Conservation (phyloP, 2,113 vertebrate genomes). For the Podarcis raffonei region DNA sequence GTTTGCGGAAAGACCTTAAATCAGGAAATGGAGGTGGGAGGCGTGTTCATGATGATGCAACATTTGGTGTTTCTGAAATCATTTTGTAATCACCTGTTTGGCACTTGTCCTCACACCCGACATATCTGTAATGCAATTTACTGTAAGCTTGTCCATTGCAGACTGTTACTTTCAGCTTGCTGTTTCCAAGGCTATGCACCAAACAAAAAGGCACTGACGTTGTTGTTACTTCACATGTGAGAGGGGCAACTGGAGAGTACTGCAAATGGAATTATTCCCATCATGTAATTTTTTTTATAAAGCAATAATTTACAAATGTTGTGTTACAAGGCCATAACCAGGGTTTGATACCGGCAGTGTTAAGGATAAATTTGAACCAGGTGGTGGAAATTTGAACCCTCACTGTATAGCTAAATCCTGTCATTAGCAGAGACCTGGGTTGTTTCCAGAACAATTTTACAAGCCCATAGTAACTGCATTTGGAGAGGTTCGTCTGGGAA, state of each 20-base stretch:
- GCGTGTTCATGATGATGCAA: slow-evolving; percentile 38
- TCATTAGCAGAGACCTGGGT: slow-evolving; percentile 62
- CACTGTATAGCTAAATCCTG: slow-evolving; percentile 65
- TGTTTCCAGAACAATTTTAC: slow-evolving; percentile 64
- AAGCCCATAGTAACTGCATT: slow-evolving; percentile 75
- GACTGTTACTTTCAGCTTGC: slow-evolving; percentile 55
- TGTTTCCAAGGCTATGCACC: slow-evolving; percentile 40
- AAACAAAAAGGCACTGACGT: slow-evolving; percentile 46
- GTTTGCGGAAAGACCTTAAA: neutral
- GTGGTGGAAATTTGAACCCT: slow-evolving; percentile 62
- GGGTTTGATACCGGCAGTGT: slow-evolving; percentile 68
- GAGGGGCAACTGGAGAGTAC: slow-evolving; percentile 45
- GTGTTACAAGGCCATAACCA: slow-evolving; percentile 79
- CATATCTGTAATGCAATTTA: slow-evolving; percentile 45
- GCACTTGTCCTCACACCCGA: slow-evolving; percentile 39
- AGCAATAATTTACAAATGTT: slow-evolving; percentile 80
- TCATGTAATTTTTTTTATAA: slow-evolving; percentile 66
- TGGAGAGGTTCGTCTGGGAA: slow-evolving; percentile 69
- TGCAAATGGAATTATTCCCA: slow-evolving; percentile 67
- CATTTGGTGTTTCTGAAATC: slow-evolving; percentile 18
- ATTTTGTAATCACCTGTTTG: slow-evolving; percentile 39
- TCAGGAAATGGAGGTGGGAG: neutral
- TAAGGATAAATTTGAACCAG: slow-evolving; percentile 72
- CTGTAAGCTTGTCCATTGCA: slow-evolving; percentile 18
- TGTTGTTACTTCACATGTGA: neutral